phyloP scores from a whole-genome alignment of 2,888 invertebrate species.

The Drosophila merina region DNA sequence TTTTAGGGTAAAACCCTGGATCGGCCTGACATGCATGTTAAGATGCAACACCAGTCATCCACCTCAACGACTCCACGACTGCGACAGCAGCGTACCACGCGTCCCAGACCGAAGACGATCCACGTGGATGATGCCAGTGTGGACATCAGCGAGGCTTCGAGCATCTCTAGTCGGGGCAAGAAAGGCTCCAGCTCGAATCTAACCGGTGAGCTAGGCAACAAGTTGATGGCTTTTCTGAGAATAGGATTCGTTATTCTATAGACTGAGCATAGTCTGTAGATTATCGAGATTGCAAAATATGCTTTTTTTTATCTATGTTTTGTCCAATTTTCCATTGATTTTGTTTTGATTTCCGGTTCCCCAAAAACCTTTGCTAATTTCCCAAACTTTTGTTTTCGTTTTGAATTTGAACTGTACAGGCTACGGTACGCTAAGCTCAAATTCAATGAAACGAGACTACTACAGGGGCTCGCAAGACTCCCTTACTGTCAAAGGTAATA shows the following conservation, averaged over 20 bases:
- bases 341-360: conserved; percentile 5
- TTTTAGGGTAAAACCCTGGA: conserved; percentile 91
- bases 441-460: conserved; percentile 94
- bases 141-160: conserved; percentile 90
- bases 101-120: conserved; percentile 95
- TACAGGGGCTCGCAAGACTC: conserved; percentile 96
- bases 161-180: conserved; percentile 89
- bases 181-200: conserved; percentile 93
- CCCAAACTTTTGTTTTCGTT: conserved; percentile 59
- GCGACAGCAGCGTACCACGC: conserved; percentile 87
- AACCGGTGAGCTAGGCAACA: conserved; percentile 86
- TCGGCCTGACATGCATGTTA: conserved; percentile 87
- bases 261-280: not conserved
- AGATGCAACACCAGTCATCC: conserved; percentile 84
- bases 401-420: conserved; percentile 63
- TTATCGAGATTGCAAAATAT: conserved; percentile 35
- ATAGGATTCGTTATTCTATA: not conserved
- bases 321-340: conserved; percentile 36
- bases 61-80: conserved; percentile 86
- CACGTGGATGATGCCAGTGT: conserved; percentile 93
- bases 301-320: conserved; percentile 9
- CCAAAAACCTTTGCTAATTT: conserved; percentile 51
- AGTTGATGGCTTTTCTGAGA: not conserved
- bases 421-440: conserved; percentile 85
- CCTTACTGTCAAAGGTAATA: conserved; percentile 91